These are phyloP conservation scores for Atherinosoma microstoma DNA, from an alignment of 2,797 vertebrate genomes.

Conservation along the genomic window DNA sequence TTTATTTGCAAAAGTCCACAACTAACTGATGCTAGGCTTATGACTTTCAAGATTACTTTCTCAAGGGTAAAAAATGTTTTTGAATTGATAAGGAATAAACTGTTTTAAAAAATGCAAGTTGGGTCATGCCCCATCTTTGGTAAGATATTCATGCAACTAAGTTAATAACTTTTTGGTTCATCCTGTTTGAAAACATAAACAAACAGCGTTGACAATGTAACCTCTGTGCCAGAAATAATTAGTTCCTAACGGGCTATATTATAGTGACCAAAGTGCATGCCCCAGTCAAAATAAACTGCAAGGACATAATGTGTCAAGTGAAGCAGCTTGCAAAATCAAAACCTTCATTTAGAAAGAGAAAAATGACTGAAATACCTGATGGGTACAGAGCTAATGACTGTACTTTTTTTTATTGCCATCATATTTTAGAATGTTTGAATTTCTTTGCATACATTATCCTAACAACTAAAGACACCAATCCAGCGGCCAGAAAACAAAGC, in stretches of 20 bases:
- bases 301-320: slow-evolving; percentile 8
- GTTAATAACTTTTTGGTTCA: neutral
- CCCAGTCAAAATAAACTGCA: slow-evolving; percentile 2
- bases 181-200: neutral
- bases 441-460: neutral
- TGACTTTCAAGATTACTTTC: neutral
- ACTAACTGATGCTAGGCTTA: neutral
- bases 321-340: neutral
- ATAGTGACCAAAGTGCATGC: slow-evolving; percentile 14
- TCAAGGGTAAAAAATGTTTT: neutral
- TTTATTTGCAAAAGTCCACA: neutral
- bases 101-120: neutral
- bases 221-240: neutral
- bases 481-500: neutral
- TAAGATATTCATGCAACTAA: neutral
- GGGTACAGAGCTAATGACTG: no score
- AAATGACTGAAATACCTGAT: neutral
- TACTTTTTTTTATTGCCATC: no score
- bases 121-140: neutral
- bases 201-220: neutral
- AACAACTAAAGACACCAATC: neutral
- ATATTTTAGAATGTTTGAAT: neutral
- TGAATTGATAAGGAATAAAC: neutral
- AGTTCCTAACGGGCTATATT: slow-evolving; percentile 15
- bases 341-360: slow-evolving; percentile 3